These are phyloP conservation scores for Phymanthus crucifer DNA, from an alignment of 92 coral and sea anemone species.

Conservation along the genomic window DNA sequence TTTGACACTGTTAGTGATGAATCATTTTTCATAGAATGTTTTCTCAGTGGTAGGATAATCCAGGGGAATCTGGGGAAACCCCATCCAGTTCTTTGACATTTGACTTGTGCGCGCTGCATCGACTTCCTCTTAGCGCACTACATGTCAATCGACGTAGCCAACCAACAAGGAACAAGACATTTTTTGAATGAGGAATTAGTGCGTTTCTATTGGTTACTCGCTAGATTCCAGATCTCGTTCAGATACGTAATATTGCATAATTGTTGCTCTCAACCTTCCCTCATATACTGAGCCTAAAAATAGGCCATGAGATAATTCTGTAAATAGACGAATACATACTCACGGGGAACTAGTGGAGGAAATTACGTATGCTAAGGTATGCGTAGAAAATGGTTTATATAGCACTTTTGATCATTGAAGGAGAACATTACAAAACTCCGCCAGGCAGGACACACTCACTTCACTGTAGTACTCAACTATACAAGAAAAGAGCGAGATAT, in stretches of 20 bases:
- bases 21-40: neutral
- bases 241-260: neutral
- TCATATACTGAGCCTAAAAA: neutral
- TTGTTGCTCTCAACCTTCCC: neutral
- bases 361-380: neutral
- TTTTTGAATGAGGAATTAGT: neutral
- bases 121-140: conserved; percentile 3
- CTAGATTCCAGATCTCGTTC: neutral
- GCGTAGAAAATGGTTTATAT: neutral
- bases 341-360: neutral
- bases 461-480: neutral
- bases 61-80: neutral
- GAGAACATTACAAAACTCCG: neutral
- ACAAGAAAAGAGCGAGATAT: neutral
- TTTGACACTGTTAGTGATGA: too few species aligned
- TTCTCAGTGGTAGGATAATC: neutral
- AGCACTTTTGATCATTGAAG: neutral
- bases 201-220: neutral
- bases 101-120: neutral
- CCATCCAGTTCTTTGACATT: neutral
- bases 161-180: neutral
- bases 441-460: neutral
- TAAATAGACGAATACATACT: neutral
- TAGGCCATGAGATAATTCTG: neutral
- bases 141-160: neutral